Conservation (phyloP, 2,797 vertebrate genomes). For the Aphelocoma californica region DNA sequence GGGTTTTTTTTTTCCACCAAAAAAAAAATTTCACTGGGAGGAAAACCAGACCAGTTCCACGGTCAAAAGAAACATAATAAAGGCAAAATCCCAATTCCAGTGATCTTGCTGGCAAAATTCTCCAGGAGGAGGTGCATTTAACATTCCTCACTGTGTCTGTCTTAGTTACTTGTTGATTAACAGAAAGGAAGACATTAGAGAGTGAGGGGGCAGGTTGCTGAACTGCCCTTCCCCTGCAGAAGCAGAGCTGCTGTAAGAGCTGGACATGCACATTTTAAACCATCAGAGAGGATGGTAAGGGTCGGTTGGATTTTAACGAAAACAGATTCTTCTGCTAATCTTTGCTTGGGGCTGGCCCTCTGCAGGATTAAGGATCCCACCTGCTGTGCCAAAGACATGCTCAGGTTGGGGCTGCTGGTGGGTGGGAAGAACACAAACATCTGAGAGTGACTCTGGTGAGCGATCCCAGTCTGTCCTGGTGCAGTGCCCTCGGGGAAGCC, state of each 20-base stretch:
- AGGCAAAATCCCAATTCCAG: neutral
- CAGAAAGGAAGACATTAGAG: neutral
- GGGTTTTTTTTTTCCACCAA: neutral
- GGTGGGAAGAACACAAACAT: conserved; percentile 27
- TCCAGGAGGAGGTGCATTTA: conserved; percentile 16
- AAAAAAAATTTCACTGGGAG: neutral
- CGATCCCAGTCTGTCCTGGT: neutral
- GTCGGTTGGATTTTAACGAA: conserved; percentile 58
- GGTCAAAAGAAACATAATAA: conserved; percentile 3
- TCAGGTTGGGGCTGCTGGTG: conserved; percentile 39
- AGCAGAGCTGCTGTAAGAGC: neutral
- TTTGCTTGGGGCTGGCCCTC: conserved; percentile 41
- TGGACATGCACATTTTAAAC: neutral
- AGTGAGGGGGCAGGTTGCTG: conserved; percentile 20
- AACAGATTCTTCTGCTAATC: conserved; percentile 64
- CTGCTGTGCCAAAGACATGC: conserved; percentile 54
- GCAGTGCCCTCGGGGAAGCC: conserved; percentile 33
- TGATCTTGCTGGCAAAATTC: conserved; percentile 13
- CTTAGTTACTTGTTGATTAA: neutral
- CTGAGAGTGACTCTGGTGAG: conserved; percentile 6
- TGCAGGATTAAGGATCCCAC: conserved; percentile 39
- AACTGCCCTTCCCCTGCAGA: conserved; percentile 25
- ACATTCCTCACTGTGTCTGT: neutral
- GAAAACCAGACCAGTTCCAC: conserved; percentile 11
- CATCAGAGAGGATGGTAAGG: conserved; percentile 1